Evolutionary conservation across 2,113 vertebrate genomes (phyloP), one percentile per base, ranked within the genome.

Genomic region (Malurus alboscapulatus): DNA sequence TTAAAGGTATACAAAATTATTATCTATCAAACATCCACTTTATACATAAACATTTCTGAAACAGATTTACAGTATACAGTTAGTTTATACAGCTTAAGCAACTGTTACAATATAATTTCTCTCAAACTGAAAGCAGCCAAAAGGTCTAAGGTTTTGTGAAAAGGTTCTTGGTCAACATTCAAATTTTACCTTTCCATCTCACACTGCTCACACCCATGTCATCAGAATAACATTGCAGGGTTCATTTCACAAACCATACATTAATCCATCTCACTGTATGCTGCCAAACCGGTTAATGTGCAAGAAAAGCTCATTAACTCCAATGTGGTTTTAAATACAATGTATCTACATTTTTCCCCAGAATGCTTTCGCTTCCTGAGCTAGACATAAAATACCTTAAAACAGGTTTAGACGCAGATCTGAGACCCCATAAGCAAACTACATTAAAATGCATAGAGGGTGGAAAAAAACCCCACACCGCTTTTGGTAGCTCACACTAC

Each of bases 371-470:
- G 84, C 96, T 97, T 98, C 97, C 96, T 97, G 97, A 97, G 97
- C 97, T 97, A 96, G 95, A 96, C 92, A 88, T 96, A 97, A 93
- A 91, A 95, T 97, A 98, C 97, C 97, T 98, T 98, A 98, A 96
- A 98, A 98, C 97, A 97, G 97, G 96, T 97, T 97, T 97, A 97
- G 94, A 95, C 8, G 22, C 75, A 76, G 71, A 93, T 96, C 90
- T 91, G 91, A 97, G 89, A 96, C 94, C 79, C 94, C 95, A 59
- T 88, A 95, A 96, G 87, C 96, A 93, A 91, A 96, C 96, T 95
- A 96, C 76, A 58, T 97, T 61, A 34, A n/a, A 96, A 97, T 94
- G 88, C 91, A 92, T 86, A 94, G 71, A 85, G 66, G 44, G 89
- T 83, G 48, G 51, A 25, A 80, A 65, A 65, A 84, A 62, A 25